phyloP scores from a whole-genome alignment of 2,113 vertebrate species.

The Psittacula cyanocephala region DNA sequence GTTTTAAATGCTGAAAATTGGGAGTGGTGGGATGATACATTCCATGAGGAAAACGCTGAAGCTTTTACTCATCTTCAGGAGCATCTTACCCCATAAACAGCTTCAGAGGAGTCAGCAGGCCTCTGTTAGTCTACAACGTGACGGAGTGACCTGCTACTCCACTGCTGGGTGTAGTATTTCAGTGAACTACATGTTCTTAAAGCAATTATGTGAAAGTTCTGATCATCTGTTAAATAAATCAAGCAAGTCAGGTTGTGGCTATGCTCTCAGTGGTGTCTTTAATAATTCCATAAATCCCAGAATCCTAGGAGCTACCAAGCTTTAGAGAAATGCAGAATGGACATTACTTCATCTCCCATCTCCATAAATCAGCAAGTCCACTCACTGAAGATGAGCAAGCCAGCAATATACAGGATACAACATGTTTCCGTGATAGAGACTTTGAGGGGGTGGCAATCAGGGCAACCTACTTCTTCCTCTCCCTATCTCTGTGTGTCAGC shows the following conservation, averaged over 20 bases:
- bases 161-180: background rate
- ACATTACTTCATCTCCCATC: background rate
- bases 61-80: background rate
- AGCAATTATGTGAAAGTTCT: background rate
- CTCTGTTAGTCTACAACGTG: rapidly evolving
- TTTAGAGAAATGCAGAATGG: background rate
- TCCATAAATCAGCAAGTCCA: background rate
- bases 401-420: background rate
- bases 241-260: background rate
- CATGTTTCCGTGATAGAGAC: background rate
- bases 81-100: background rate
- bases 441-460: background rate
- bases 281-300: background rate
- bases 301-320: background rate
- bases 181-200: background rate
- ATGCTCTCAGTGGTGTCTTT: background rate
- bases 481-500: rapidly evolving
- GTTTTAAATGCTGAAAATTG: background rate
- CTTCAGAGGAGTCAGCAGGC: background rate
- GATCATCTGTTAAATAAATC: background rate
- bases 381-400: background rate
- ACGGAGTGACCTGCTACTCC: background rate
- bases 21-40: background rate
- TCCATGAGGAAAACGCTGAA: background rate
- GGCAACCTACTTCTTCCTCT: background rate